phyloP scores from a whole-genome alignment of 2,888 invertebrate genomes.

The Auanema freiburgensis region DNA sequence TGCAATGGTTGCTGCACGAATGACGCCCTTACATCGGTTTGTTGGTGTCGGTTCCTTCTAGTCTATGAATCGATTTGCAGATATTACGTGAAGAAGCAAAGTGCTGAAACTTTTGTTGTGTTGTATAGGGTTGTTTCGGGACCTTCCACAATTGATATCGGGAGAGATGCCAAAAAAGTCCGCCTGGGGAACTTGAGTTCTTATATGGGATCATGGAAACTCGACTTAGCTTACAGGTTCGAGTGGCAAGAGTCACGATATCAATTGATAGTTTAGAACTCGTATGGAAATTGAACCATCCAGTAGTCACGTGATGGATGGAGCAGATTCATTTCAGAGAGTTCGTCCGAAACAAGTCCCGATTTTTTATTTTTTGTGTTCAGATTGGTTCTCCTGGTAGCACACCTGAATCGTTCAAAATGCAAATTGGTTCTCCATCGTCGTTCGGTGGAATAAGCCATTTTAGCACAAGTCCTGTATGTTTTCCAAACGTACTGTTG shows the following conservation, averaged over 20 bases:
- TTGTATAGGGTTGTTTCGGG: constrained; percentile 26
- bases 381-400: constrained; percentile 11
- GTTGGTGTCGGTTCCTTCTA: background rate
- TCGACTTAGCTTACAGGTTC: constrained; percentile 17
- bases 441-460: constrained; percentile 22
- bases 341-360: background rate
- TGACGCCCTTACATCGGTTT: constrained; percentile 32
- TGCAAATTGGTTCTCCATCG: constrained; percentile 10
- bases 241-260: background rate
- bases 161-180: constrained; percentile 13
- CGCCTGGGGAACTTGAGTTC: constrained; percentile 13
- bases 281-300: constrained; percentile 28
- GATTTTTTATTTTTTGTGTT: constrained; percentile 9
- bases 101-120: constrained; percentile 33
- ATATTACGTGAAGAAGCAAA: constrained; percentile 36
- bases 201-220: constrained; percentile 10
- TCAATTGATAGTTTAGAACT: constrained; percentile 16
- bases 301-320: constrained; percentile 14
- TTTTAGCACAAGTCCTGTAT: constrained; percentile 18
- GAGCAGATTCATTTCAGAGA: constrained; percentile 26
- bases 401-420: constrained; percentile 20
- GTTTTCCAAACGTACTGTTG: background rate
- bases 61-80: constrained; percentile 4
- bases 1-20: constrained; percentile 19
- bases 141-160: constrained; percentile 22